phyloP scores from a whole-genome alignment of 2,113 vertebrate species.

The Dipodomys spectabilis region DNA sequence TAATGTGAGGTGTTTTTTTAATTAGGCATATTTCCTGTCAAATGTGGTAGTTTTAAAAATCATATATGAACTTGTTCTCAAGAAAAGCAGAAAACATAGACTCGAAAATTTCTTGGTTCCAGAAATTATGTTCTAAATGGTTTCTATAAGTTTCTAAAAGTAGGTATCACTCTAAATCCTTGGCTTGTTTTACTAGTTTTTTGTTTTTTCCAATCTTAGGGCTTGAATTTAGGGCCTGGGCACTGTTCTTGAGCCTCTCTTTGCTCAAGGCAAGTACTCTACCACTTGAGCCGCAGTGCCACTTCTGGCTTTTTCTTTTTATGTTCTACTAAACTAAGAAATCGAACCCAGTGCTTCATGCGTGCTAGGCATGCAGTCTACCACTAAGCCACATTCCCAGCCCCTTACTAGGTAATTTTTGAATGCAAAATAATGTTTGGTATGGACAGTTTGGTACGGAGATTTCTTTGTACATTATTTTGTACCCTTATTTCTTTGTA shows the following conservation, averaged over 20 bases:
- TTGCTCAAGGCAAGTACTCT: too few species aligned
- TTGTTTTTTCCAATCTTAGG: too few species aligned
- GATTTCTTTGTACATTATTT: too few species aligned
- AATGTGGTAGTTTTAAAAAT: background rate
- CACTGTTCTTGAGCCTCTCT: too few species aligned
- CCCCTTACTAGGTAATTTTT: background rate
- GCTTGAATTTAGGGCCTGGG: too few species aligned
- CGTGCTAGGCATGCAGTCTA: too few species aligned
- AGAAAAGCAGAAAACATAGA: background rate
- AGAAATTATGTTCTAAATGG: background rate
- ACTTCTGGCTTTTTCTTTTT: too few species aligned
- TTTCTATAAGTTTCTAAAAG: too few species aligned
- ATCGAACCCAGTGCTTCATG: too few species aligned
- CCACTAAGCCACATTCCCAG: too few species aligned
- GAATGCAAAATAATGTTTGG: background rate
- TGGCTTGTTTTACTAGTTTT: background rate
- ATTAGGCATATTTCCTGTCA: background rate
- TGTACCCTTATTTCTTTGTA: background rate
- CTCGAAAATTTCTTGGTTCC: background rate
- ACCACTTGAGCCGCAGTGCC: too few species aligned
- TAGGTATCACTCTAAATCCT: background rate
- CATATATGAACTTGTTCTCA: conserved; percentile 11
- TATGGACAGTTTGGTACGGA: background rate
- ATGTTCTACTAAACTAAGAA: too few species aligned
- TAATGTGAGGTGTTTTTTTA: background rate